Conservation (phyloP, 37 sponge, comb jelly and placozoan genomes). For the Cliona cf. orientalis region DNA sequence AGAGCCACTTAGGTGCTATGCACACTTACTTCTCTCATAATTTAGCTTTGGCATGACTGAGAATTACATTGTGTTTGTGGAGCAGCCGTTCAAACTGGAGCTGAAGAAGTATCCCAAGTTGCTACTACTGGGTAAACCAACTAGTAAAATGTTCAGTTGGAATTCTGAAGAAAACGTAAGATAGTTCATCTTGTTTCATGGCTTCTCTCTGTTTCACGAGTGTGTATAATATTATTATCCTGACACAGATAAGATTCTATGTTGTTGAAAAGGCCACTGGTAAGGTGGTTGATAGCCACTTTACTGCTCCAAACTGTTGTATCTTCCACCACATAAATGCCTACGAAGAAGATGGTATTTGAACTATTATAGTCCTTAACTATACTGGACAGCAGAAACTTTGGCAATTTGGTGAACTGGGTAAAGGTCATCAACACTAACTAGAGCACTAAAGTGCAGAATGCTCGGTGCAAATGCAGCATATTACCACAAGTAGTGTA, state of each 20-base stretch:
- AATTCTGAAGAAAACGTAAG: not conserved
- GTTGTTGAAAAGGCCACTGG: constrained; percentile 15
- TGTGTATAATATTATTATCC: not conserved
- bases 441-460: too few relatives aligned
- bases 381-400: too few relatives aligned
- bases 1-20: not conserved
- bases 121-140: not conserved
- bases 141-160: not conserved
- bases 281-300: not conserved
- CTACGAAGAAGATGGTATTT: constrained; percentile 29
- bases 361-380: not conserved
- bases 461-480: too few relatives aligned
- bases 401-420: too few relatives aligned
- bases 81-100: constrained; percentile 4
- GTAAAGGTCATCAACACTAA: too few relatives aligned
- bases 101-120: not conserved
- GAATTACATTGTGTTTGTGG: constrained; percentile 8
- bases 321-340: constrained; percentile 24
- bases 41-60: constrained; percentile 28
- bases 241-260: not conserved
- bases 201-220: not conserved
- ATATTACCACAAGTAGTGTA: too few relatives aligned
- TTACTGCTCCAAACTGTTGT: not conserved
- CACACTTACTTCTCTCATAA: not conserved
- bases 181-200: not conserved